These are phyloP conservation scores for Calidris pygmaea DNA, from an alignment of 2,113 vertebrate genomes.

Conservation along the genomic window DNA sequence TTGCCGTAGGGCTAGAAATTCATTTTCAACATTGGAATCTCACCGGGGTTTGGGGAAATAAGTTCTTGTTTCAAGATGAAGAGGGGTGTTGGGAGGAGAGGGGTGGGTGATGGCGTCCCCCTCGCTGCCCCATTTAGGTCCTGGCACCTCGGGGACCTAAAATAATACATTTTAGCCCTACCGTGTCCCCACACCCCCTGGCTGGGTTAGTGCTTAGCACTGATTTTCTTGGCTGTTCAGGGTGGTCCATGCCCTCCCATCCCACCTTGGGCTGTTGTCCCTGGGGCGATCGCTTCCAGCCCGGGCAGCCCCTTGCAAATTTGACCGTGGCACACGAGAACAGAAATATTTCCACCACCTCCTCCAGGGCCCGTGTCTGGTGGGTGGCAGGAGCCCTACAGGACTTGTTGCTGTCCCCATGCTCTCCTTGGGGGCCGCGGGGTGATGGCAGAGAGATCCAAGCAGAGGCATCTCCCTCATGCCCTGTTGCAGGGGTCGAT, in stretches of 20 bases:
- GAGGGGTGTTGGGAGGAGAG: background rate
- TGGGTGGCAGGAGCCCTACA: background rate
- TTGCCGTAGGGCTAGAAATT: background rate
- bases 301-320: accelerated
- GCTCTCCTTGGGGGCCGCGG: background rate
- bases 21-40: background rate
- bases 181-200: background rate
- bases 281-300: accelerated
- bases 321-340: accelerated
- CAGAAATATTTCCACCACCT: background rate
- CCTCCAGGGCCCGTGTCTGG: accelerated
- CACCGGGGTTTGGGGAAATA: background rate
- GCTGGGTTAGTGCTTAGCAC: background rate
- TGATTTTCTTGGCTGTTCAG: background rate
- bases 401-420: background rate
- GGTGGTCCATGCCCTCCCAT: background rate
- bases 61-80: background rate
- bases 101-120: accelerated
- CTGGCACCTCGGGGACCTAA: accelerated
- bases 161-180: background rate
- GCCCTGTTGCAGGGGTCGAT: background rate
- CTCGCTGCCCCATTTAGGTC: background rate
- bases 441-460: background rate
- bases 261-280: background rate
- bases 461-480: background rate